Base-by-base conservation (phyloP, 2,797 vertebrate species). In the Myiotriccus ornatus region DNA sequence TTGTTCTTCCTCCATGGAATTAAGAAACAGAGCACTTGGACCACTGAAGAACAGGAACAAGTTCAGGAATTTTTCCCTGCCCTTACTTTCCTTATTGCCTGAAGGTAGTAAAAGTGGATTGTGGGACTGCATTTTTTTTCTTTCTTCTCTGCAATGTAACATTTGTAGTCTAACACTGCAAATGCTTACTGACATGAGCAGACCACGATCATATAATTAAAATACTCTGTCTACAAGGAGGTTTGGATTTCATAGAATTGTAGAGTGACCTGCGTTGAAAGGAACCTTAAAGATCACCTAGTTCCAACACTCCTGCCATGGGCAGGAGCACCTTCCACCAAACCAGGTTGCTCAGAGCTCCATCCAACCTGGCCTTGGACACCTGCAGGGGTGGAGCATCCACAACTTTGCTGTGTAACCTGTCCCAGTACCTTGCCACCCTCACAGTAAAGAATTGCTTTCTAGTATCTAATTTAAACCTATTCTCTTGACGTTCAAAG, bases 241-340 rank as follows among this genome's bases (percentile, higher is more conserved):
- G 6, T 15, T 49, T 57, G 4, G 69, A 28, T 35, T 85, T 49
- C 12, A 27, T 10, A 44, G 39, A 8, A 50, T 12, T 24, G 13
- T 2, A 44, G 18, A 77, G 39, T 19, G 28, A 13, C 6, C 24
- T 44, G 17, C 21, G 50, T 22, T 52, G 28, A 57, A 57, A 57
- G 28, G 18, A 64, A 17, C 24, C 18, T 46, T 34, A 13, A 44
- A 34, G 28, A 46, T 44, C 35, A 30, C 16, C 23, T 34, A 30
- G 21, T 50, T 57, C 25, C 21, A 44, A 24, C 6, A 14, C 1
- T 5, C 1, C 11, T 17, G 4, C 56, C 14, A n/a, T 12, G 8
- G 27, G 5, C 32, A 63, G 27, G 18, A 32, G 9, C 21, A 39
- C 30, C 6, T 44, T 25, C 18, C 10, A 19, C 8, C 9, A 39